phyloP scores from a whole-genome alignment of 2,113 vertebrate species.

The Oreochromis aureus region DNA sequence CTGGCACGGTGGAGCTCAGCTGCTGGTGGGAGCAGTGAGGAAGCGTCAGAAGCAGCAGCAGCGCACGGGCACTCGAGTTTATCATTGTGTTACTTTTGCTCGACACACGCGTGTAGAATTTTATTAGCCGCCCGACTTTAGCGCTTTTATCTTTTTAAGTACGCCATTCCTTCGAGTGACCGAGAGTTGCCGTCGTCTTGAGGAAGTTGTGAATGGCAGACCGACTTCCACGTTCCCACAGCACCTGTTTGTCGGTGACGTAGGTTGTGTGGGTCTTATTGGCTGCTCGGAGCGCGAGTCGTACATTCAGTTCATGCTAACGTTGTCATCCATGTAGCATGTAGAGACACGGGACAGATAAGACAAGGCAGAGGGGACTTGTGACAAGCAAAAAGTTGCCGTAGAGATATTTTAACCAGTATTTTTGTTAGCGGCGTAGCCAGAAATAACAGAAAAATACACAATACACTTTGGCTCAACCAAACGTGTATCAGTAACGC shows the following conservation, averaged over 20 bases:
- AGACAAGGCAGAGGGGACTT: background rate
- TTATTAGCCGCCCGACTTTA: background rate
- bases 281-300: background rate
- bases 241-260: constrained; percentile 67
- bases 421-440: background rate
- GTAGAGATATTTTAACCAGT: background rate
- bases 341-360: background rate
- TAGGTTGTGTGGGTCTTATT: constrained; percentile 33
- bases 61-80: background rate
- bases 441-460: background rate
- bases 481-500: background rate
- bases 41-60: background rate
- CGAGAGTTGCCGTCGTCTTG: background rate
- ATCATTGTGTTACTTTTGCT: background rate
- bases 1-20: background rate
- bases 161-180: background rate
- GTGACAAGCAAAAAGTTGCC: background rate
- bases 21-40: background rate
- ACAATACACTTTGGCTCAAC: background rate
- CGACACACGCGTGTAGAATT: background rate
- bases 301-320: background rate
- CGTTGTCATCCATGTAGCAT: background rate
- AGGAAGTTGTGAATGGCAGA: constrained; percentile 54
- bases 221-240: constrained; percentile 25
- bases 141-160: background rate